phyloP scores from a whole-genome alignment of 2,888 invertebrate genomes.

The Listrodromus nycthemerus region DNA sequence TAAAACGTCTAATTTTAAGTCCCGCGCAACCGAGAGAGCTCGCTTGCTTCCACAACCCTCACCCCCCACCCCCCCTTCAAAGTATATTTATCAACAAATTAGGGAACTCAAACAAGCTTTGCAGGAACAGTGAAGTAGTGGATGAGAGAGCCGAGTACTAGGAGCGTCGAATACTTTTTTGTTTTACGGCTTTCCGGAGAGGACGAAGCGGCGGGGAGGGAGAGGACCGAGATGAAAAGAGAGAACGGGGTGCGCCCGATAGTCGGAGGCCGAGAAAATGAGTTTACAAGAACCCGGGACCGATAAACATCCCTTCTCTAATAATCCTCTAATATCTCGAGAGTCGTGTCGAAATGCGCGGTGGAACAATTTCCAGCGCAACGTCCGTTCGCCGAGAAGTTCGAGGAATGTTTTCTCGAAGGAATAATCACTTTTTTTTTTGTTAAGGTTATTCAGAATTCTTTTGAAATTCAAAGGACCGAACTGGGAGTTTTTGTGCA shows the following conservation, averaged over 20 bases:
- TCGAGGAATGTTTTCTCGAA: not conserved
- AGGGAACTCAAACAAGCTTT: slow-evolving; percentile 61
- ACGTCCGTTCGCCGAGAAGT: not conserved
- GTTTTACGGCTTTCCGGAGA: slow-evolving; percentile 40
- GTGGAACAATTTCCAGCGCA: not conserved
- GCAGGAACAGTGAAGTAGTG: not conserved
- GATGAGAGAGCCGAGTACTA: not conserved
- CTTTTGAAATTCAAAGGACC: no score
- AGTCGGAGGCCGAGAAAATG: slow-evolving; percentile 21
- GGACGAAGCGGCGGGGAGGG: not conserved
- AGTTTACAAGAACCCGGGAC: slow-evolving; percentile 29
- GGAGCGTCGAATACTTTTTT: slow-evolving; percentile 30
- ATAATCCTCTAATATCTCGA: slow-evolving; percentile 15
- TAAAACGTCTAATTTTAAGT: slow-evolving; percentile 79
- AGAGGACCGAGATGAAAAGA: not conserved
- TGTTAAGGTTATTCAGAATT: no score
- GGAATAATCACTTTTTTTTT: not conserved
- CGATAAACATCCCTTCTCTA: slow-evolving; percentile 30
- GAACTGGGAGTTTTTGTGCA: no score
- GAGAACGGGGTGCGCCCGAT: slow-evolving; percentile 8
- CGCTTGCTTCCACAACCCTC: not conserved
- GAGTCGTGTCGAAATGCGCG: slow-evolving; percentile 9
- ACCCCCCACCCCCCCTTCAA: slow-evolving; percentile 31
- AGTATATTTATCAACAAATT: slow-evolving; percentile 79
- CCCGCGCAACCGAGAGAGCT: slow-evolving; percentile 47